Conservation (phyloP, 37 sponge, comb jelly and placozoan genomes). For the Spongilla lacustris region DNA sequence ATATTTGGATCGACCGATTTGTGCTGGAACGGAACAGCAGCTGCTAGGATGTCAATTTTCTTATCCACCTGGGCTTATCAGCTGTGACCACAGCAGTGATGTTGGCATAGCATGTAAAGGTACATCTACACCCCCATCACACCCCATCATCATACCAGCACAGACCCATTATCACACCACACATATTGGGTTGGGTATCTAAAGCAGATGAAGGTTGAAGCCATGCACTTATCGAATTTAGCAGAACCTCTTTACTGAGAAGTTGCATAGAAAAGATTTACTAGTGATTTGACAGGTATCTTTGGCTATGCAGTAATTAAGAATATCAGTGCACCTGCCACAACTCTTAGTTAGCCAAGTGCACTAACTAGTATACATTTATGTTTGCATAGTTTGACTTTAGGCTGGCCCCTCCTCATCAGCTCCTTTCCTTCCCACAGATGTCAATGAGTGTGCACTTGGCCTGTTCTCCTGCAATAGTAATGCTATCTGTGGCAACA, state of each 20-base stretch:
- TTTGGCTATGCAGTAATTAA: too few relatives aligned
- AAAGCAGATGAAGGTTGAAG: too few relatives aligned
- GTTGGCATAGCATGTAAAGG: slow-evolving; percentile 42
- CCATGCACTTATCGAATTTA: too few relatives aligned
- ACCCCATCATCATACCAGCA: neutral
- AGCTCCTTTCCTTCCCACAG: neutral
- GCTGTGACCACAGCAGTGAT: slow-evolving; percentile 50
- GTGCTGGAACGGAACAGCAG: slow-evolving; percentile 22
- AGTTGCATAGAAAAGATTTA: too few relatives aligned
- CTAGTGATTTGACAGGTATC: too few relatives aligned
- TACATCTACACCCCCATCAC: neutral
- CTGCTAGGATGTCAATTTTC: slow-evolving; percentile 26
- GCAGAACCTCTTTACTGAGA: too few relatives aligned
- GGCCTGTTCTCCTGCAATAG: neutral
- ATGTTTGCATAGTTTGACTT: too few relatives aligned
- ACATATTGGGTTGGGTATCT: too few relatives aligned
- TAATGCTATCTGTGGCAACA: slow-evolving; percentile 35
- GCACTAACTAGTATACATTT: too few relatives aligned
- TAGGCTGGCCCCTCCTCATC: neutral
- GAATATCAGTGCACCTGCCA: too few relatives aligned
- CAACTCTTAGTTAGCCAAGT: too few relatives aligned
- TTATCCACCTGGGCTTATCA: neutral
- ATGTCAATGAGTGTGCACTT: slow-evolving; percentile 34
- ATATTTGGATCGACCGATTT: slow-evolving; percentile 34
- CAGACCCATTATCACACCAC: neutral